phyloP scores from a whole-genome alignment of 2,113 vertebrate genomes.

The Uria lomvia region DNA sequence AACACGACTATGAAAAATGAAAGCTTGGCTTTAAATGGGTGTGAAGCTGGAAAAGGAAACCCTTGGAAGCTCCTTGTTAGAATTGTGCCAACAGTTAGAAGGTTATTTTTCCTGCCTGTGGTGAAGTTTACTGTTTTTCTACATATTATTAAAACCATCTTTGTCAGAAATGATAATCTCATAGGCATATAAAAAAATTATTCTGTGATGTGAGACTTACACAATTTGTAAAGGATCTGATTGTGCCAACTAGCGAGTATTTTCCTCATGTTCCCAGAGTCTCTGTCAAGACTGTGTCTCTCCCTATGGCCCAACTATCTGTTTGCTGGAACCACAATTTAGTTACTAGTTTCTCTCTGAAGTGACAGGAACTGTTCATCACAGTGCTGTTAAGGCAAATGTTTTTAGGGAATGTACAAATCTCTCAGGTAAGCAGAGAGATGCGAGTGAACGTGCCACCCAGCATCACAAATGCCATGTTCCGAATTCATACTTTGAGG shows the following conservation, averaged over 20 bases:
- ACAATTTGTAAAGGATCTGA: neutral
- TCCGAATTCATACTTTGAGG: neutral
- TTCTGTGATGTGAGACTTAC: neutral
- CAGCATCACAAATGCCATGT: neutral
- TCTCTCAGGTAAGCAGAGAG: neutral
- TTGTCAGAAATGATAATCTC: neutral
- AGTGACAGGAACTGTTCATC: neutral
- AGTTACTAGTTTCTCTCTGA: neutral
- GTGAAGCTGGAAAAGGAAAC: neutral
- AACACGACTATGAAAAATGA: neutral
- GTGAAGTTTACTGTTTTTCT: neutral
- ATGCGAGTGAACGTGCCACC: rapidly evolving
- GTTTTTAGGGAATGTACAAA: neutral
- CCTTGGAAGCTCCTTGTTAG: neutral
- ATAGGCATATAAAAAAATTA: neutral
- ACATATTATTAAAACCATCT: neutral
- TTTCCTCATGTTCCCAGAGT: neutral
- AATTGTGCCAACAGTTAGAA: neutral
- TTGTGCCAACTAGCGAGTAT: neutral
- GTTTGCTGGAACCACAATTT: neutral
- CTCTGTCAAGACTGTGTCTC: neutral
- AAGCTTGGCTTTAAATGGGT: neutral
- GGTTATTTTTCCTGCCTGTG: neutral
- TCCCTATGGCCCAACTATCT: neutral
- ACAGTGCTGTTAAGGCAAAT: neutral